Percentiles rank a stretch among this genome's conserved stretches.
Evolutionary conservation across 2,797 vertebrate species (phyloP).

Genomic region (Hydrolagus colliei): DNA sequence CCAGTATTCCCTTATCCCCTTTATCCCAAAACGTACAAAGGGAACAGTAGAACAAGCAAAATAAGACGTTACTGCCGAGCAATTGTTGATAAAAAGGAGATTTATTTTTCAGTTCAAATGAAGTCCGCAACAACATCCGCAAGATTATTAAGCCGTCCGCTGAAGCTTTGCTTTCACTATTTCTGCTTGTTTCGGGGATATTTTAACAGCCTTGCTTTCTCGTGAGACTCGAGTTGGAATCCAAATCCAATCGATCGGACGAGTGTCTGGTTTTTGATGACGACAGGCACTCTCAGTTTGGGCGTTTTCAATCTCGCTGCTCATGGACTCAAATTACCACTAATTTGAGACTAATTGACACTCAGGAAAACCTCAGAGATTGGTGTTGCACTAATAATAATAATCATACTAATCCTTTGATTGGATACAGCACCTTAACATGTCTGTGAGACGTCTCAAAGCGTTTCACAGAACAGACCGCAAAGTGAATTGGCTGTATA

Average conservation of each 20-base stretch:
- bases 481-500: too few species aligned
- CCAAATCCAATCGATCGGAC: not conserved
- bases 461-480: too few species aligned
- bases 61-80: too few species aligned
- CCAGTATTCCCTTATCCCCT: too few species aligned
- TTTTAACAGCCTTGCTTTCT: not conserved
- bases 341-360: not conserved
- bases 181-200: not conserved
- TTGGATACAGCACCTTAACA: too few species aligned
- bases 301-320: not conserved
- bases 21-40: too few species aligned
- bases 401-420: too few species aligned
- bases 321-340: not conserved
- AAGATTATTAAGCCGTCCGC: not conserved
- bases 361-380: not conserved
- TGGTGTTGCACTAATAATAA: not conserved
- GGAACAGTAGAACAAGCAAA: too few species aligned
- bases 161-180: not conserved
- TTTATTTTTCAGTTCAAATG: not conserved
- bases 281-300: not conserved
- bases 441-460: too few species aligned
- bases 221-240: not conserved
- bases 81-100: too few species aligned
- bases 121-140: not conserved
- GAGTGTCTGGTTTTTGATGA: not conserved